Percentiles rank a stretch among this genome's conserved stretches.
phyloP scores from a whole-genome alignment of 2,888 invertebrate species.

The Ephialtes manifestator region DNA sequence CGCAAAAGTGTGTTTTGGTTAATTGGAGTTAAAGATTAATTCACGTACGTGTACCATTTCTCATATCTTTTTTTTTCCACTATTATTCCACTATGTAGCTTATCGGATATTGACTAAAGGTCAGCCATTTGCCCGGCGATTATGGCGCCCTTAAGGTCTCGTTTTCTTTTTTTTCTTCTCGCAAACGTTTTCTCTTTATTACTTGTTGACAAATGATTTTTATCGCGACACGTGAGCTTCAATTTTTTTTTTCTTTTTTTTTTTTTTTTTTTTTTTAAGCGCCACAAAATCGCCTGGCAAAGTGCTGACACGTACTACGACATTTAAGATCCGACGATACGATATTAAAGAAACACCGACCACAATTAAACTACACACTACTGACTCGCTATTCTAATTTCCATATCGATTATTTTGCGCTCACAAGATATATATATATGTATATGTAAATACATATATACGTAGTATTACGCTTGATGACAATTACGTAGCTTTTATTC shows the following conservation, averaged over 20 bases:
- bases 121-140: slow-evolving; percentile 75
- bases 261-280: slow-evolving; percentile 22
- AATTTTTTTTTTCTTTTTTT: slow-evolving; percentile 27
- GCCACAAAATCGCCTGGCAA: slow-evolving; percentile 68
- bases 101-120: slow-evolving; percentile 84
- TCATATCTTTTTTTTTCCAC: slow-evolving; percentile 78
- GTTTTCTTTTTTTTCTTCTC: slow-evolving; percentile 18
- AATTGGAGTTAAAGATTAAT: slow-evolving; percentile 81
- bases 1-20: slow-evolving; percentile 82
- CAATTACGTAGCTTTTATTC: slow-evolving; percentile 84
- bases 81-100: slow-evolving; percentile 83
- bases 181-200: too few species aligned
- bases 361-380: slow-evolving; percentile 85
- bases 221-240: slow-evolving; percentile 41
- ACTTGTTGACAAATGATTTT: slow-evolving; percentile 43
- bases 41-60: slow-evolving; percentile 66
- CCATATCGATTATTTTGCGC: slow-evolving; percentile 82
- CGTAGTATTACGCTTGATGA: slow-evolving; percentile 65
- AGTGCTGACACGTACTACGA: slow-evolving; percentile 82
- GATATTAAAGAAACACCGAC: slow-evolving; percentile 85
- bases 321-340: slow-evolving; percentile 84
- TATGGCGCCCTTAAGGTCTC: slow-evolving; percentile 12
- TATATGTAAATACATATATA: slow-evolving; percentile 44
- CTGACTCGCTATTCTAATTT: slow-evolving; percentile 84
- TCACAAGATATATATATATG: slow-evolving; percentile 77